Percentiles rank a stretch among this genome's conserved stretches.
phyloP scores from a whole-genome alignment of 2,888 invertebrate genomes.

The Cylindroiulus punctatus region DNA sequence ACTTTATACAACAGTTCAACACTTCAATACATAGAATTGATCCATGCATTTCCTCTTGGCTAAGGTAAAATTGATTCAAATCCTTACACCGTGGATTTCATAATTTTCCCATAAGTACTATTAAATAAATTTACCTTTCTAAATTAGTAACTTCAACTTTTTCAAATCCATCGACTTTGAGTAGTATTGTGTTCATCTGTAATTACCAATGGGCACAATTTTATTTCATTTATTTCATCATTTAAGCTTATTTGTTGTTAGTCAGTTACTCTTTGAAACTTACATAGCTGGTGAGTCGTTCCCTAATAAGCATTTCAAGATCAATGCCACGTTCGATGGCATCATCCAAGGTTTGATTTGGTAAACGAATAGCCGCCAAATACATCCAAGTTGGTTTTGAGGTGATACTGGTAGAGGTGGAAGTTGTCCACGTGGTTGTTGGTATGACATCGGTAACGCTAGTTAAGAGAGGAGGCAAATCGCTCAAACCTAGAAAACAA shows the following conservation, averaged over 20 bases:
- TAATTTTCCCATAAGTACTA: background rate
- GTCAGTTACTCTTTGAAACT: slow-evolving; percentile 43
- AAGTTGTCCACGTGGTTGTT: background rate
- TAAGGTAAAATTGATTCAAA: too few species aligned
- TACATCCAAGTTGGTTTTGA: slow-evolving; percentile 31
- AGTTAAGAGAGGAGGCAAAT: slow-evolving; percentile 6
- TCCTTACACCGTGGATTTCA: background rate
- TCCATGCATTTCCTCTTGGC: too few species aligned
- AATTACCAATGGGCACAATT: slow-evolving; percentile 19
- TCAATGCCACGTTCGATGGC: slow-evolving; percentile 57
- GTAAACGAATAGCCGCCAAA: slow-evolving; percentile 55
- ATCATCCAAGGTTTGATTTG: slow-evolving; percentile 56
- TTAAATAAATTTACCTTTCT: slow-evolving; percentile 68
- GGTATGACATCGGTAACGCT: slow-evolving; percentile 21
- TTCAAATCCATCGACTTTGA: slow-evolving; percentile 76
- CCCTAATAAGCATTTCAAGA: slow-evolving; percentile 56
- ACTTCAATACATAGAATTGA: too few species aligned
- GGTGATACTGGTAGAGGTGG: background rate
- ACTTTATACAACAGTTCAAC: too few species aligned
- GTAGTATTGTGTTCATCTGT: slow-evolving; percentile 72
- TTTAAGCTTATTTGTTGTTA: too few species aligned
- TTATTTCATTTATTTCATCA: too few species aligned
- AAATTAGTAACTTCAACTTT: slow-evolving; percentile 77
- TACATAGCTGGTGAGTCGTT: slow-evolving; percentile 53
- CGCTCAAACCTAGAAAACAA: slow-evolving; percentile 17